Percentiles rank a stretch among this genome's conserved stretches.
These are phyloP conservation scores for Chloroceryle amazona DNA, from an alignment of 2,797 vertebrate species.

Conservation along the genomic window DNA sequence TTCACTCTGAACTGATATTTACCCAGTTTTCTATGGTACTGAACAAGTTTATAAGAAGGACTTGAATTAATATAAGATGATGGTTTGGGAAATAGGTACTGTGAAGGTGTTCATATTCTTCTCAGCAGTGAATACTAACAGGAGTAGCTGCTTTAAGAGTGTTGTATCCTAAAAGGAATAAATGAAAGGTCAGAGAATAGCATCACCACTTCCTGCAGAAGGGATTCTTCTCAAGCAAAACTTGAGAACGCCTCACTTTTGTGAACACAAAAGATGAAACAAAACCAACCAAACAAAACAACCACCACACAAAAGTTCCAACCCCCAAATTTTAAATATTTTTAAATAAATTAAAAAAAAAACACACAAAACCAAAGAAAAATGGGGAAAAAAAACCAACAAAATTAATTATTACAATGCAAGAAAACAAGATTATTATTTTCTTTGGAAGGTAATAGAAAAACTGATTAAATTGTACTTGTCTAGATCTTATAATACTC, in stretches of 20 bases:
- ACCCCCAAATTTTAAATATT: background rate
- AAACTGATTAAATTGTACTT: background rate
- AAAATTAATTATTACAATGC: background rate
- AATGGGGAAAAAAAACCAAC: background rate
- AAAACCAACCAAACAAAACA: no score
- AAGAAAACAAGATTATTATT: background rate
- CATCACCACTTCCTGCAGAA: rapidly evolving
- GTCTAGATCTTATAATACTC: background rate
- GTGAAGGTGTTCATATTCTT: background rate
- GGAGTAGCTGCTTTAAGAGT: background rate
- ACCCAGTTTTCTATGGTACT: background rate
- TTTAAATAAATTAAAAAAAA: background rate
- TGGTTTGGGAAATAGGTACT: background rate
- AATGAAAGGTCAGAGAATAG: background rate
- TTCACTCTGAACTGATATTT: conserved; percentile 30
- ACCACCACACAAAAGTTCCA: no score
- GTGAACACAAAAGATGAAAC: background rate
- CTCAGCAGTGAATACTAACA: background rate
- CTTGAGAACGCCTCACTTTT: background rate
- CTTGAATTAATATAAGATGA: background rate
- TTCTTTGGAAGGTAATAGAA: background rate
- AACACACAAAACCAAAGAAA: background rate
- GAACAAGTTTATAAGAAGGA: background rate
- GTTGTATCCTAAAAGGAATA: background rate
- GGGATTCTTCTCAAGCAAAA: background rate